Base-by-base conservation (phyloP, 2,888 invertebrate genomes). In the Chalcosyrphus nemorum region DNA sequence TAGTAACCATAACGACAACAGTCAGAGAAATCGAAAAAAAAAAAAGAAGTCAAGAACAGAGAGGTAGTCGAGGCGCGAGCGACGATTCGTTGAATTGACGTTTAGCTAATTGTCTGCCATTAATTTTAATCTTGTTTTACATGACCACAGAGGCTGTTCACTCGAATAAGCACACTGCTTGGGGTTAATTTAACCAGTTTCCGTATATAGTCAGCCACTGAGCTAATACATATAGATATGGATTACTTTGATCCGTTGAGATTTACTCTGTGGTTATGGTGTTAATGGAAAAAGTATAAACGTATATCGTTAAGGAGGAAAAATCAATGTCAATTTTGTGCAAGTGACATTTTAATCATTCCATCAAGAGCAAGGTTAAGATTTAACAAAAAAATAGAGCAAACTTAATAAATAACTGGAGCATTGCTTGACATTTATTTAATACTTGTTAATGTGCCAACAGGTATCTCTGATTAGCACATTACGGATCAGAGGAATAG, bases 61-160 rank as follows among this genome's bases (percentile, higher is more conserved):
- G 45, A 32, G 24, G n/a, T 19, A 19, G 19, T 19, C 5, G 29
- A 41, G 9, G 35, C 32, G 24, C 43, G 45, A 47, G 17, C 19
- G 54, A 47, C 6, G 17, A 35, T 65, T 15, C 17, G 21, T 56
- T 17, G 41, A 68, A 43, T 52, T 75, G 68, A 70, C 68, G 63
- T 68, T 32, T 47, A 61, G 56, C 56, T 81, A 81, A 70, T 75
- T 75, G 81, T 15, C 17, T 56, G 68, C 47, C 35, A 81, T 81
- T 81, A 81, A 81, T 75, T 32, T 81, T 24, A 63, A 75, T 68
- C 68, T 56, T 63, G 56, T 75, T 70, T 41, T 29, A 68, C 56
- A 75, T 35, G 24, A 81, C 9, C 52, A 21, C 27, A 4, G 38
- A 70, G 38, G 65, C 47, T 65, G 47, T 75, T 27, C 65, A 50